phyloP scores from a whole-genome alignment of 2,888 invertebrate genomes.

The Lymantria monacha region DNA sequence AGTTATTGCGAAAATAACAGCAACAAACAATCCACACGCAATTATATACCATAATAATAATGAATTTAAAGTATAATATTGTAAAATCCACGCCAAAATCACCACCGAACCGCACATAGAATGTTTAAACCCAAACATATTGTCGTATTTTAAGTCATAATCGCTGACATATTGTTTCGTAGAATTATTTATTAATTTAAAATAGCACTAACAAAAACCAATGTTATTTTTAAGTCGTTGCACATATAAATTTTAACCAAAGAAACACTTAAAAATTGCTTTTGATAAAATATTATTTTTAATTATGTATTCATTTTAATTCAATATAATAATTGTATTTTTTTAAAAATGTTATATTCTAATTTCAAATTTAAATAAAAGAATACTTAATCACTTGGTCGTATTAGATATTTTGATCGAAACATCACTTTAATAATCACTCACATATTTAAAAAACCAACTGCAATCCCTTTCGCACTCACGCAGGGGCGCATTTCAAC shows the following conservation, averaged over 20 bases:
- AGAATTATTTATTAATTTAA: background rate
- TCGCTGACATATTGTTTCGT: slow-evolving; percentile 7
- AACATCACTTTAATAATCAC: slow-evolving; percentile 6
- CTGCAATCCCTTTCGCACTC: slow-evolving; percentile 33
- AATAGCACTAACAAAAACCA: background rate
- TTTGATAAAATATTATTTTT: too few relatives aligned
- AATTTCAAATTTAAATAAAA: too few relatives aligned
- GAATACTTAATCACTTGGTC: too few relatives aligned
- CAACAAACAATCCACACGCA: slow-evolving; percentile 35
- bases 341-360: too few relatives aligned
- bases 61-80: slow-evolving; percentile 56
- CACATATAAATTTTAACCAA: too few relatives aligned
- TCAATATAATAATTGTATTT: too few relatives aligned
- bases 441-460: slow-evolving; percentile 19
- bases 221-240: too few relatives aligned
- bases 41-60: slow-evolving; percentile 49
- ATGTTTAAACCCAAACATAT: slow-evolving; percentile 71
- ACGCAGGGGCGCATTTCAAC: slow-evolving; percentile 43
- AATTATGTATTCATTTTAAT: too few relatives aligned
- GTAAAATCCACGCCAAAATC: slow-evolving; percentile 48
- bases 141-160: slow-evolving; percentile 33
- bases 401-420: background rate
- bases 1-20: slow-evolving; percentile 46
- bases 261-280: too few relatives aligned
- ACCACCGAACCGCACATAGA: slow-evolving; percentile 49